Conservation (phyloP, 1,140 invertebrate genomes). For the Eurosta solidaginis region DNA sequence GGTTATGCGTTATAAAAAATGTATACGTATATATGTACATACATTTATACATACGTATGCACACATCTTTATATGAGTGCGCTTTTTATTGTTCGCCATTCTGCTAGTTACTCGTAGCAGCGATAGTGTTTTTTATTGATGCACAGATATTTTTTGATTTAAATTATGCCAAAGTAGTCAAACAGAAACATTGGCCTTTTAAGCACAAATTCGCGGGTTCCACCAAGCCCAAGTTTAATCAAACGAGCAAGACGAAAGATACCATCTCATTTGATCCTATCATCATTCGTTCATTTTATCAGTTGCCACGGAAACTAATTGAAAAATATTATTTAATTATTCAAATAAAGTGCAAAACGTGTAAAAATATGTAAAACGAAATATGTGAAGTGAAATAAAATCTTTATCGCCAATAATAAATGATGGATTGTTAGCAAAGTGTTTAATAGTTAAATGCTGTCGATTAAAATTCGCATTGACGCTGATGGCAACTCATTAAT, state of each 20-base stretch:
- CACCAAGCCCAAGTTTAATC: conserved; percentile 8
- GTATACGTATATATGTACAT: neutral
- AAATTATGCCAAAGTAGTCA: conserved; percentile 60
- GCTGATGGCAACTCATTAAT: conserved; percentile 37
- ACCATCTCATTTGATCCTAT: neutral
- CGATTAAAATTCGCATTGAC: conserved; percentile 43
- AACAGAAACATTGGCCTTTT: conserved; percentile 60
- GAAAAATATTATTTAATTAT: neutral
- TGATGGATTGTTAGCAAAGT: conserved; percentile 51
- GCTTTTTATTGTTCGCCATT: neutral
- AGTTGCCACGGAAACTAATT: neutral
- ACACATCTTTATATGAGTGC: neutral
- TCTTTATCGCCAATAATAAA: conserved; percentile 41
- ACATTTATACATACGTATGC: neutral
- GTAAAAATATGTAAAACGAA: neutral
- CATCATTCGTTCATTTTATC: conserved; percentile 16
- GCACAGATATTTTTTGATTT: conserved; percentile 58
- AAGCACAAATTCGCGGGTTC: conserved; percentile 59
- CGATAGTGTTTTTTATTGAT: conserved; percentile 56
- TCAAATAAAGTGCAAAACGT: neutral
- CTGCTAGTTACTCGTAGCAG: neutral
- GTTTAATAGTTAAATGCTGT: conserved; percentile 49
- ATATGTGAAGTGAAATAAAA: conserved; percentile 1
- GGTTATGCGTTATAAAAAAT: neutral
- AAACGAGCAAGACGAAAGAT: neutral